Conservation (phyloP, 2,888 invertebrate genomes). For the Cryptophagus acutangulus region DNA sequence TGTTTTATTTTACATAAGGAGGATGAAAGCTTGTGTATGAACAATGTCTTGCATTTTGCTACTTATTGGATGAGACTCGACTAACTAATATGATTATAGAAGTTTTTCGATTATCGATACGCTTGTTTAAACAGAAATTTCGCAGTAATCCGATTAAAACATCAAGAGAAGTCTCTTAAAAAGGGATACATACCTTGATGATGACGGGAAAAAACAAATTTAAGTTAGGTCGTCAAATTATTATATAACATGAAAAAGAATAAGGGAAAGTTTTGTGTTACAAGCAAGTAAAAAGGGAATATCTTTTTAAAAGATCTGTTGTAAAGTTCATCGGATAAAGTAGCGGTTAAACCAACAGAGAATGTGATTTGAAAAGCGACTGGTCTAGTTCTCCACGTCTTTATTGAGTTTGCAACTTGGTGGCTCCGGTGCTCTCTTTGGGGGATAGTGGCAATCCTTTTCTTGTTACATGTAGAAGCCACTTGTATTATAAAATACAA, state of each 20-base stretch:
- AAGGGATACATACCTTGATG: no score
- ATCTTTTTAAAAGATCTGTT: constrained; percentile 14
- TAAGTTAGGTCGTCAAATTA: neutral
- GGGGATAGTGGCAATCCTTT: constrained; percentile 9
- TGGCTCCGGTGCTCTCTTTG: neutral
- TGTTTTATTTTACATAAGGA: no score
- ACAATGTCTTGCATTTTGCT: no score
- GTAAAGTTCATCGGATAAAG: constrained; percentile 19
- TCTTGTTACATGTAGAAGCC: constrained; percentile 10
- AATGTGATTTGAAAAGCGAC: constrained; percentile 30
- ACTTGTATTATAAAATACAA: constrained; percentile 17
- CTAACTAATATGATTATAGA: no score
- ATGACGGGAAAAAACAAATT: no score
- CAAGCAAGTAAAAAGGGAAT: neutral
- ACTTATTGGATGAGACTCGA: no score
- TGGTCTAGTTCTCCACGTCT: constrained; percentile 22
- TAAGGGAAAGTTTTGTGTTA: neutral
- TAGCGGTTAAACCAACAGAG: constrained; percentile 19
- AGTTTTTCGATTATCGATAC: no score
- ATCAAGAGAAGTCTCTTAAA: no score
- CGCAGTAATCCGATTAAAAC: no score
- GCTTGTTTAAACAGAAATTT: no score
- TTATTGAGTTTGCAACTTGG: constrained; percentile 30
- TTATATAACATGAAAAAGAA: neutral
- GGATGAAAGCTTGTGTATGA: no score